Base-by-base conservation (phyloP, 1,140 invertebrate species). In the Heliconius nattereri region DNA sequence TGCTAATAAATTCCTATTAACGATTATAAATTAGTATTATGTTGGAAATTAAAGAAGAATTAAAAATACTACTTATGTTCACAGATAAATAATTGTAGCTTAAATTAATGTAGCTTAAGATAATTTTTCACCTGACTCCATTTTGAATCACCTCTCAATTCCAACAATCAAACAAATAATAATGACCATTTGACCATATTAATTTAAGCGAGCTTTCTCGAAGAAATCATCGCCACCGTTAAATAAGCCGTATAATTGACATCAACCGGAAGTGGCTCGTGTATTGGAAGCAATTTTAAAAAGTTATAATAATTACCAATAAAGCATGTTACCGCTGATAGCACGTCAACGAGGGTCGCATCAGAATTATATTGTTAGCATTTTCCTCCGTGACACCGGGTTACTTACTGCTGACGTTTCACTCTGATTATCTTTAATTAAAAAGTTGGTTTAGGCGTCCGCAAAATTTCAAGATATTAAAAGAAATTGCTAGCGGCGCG, bases 371-470 rank as follows among this genome's bases (percentile, higher is more conserved):
- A 84, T 89, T 91, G 87, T 92, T 90, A 81, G 84, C 82, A 80
- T 83, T 87, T 83, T 84, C 83, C 84, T 83, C 79, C 84, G 83
- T 88, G 89, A 89, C 87, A 89, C 85, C 86, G 86, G 85, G 82
- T 89, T 87, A 91, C 88, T 89, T 87, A 91, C 88, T 89, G 85
- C 87, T 89, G 86, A 90, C 87, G 83, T 88, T 92, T 90, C 84
- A 85, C 84, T 86, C 85, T 91, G 87, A 89, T 91, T 90, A 92
- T 91, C 87, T 89, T 92, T 91, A 91, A 92, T 93, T 92, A 92
- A 91, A 93, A 91, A 91, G 89, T 93, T 92, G 87, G 89, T 90
- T 91, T 88, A 89, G 87, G 83, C 86, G 83, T 86, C 86, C 84
- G 81, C 85, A 81, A 89, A 89, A 89, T 89, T 90, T 84, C 83